Conservation (phyloP, 2,113 vertebrate species). For the Rana temporaria region DNA sequence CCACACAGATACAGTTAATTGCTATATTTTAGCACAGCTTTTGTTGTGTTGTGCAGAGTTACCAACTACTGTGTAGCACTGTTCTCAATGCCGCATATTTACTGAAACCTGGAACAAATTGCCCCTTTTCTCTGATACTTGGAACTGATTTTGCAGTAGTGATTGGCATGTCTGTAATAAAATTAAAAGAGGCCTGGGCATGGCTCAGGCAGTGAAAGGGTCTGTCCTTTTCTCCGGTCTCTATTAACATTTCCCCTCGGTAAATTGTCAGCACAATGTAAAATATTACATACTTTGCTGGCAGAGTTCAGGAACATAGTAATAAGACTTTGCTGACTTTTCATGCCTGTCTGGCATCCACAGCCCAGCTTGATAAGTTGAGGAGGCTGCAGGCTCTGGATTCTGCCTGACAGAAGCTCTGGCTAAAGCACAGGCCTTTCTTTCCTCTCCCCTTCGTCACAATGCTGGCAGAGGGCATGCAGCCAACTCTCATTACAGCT, state of each 20-base stretch:
- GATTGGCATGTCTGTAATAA: too few relatives aligned
- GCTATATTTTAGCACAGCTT: too few relatives aligned
- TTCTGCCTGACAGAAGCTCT: slow-evolving; percentile 21
- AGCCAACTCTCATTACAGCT: slow-evolving; percentile 39
- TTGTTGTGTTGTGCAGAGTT: too few relatives aligned
- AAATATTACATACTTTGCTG: neutral
- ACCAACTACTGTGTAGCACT: too few relatives aligned
- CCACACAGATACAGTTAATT: too few relatives aligned
- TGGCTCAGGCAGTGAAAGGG: neutral
- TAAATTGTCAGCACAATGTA: neutral
- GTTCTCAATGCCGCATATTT: too few relatives aligned
- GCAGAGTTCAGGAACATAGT: neutral
- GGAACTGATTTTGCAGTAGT: too few relatives aligned
- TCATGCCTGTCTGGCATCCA: slow-evolving; percentile 39
- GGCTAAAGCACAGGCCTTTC: neutral
- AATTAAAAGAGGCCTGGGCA: too few relatives aligned
- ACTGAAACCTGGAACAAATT: too few relatives aligned
- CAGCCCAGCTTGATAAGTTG: slow-evolving; percentile 12
- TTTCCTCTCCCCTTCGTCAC: neutral
- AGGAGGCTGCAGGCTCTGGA: slow-evolving; percentile 23
- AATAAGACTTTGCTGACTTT: slow-evolving; percentile 2
- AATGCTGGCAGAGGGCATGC: slow-evolving; percentile 11
- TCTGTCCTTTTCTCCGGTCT: neutral
- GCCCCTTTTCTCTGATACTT: too few relatives aligned
- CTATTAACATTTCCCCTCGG: neutral